Evolutionary conservation across 2,113 vertebrate species (phyloP).

Genomic region (Cyprinodon tularosa): DNA sequence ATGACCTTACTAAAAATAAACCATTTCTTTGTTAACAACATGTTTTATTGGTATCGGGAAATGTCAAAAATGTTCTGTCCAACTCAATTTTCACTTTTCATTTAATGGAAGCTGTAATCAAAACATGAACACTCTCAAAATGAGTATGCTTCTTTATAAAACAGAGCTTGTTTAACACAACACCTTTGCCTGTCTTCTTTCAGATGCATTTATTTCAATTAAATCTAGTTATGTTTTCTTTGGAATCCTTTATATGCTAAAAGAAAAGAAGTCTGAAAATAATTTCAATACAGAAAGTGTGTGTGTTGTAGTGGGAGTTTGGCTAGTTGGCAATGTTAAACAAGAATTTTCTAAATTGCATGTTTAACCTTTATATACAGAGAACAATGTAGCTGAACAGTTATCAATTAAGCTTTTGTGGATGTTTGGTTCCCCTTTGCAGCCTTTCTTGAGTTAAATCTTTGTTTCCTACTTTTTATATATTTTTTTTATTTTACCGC

Average conservation of each 20-base stretch:
- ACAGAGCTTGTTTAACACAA: background rate
- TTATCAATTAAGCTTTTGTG: constrained; percentile 11
- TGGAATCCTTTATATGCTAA: constrained; percentile 35
- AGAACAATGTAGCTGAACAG: constrained; percentile 15
- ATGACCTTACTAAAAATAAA: background rate
- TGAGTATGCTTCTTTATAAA: background rate
- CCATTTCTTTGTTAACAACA: background rate
- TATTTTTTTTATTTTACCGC: constrained; percentile 53
- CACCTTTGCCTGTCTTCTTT: constrained; percentile 17
- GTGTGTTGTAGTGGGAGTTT: constrained; percentile 45
- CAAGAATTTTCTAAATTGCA: constrained; percentile 41
- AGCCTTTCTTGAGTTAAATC: constrained; percentile 42
- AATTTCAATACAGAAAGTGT: constrained; percentile 55
- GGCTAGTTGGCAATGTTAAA: constrained; percentile 27
- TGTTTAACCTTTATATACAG: constrained; percentile 19
- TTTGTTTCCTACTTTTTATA: constrained; percentile 3
- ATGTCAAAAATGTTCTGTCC: background rate
- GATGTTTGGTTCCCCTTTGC: constrained; percentile 14
- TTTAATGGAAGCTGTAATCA: background rate
- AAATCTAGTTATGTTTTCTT: constrained; percentile 35
- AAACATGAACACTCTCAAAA: background rate
- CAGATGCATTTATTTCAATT: constrained; percentile 25
- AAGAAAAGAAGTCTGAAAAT: constrained; percentile 28
- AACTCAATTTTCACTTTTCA: background rate
- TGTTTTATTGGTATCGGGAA: background rate